These are phyloP conservation scores for Fistularia commersonii DNA, from an alignment of 2,797 vertebrate species.

Conservation along the genomic window DNA sequence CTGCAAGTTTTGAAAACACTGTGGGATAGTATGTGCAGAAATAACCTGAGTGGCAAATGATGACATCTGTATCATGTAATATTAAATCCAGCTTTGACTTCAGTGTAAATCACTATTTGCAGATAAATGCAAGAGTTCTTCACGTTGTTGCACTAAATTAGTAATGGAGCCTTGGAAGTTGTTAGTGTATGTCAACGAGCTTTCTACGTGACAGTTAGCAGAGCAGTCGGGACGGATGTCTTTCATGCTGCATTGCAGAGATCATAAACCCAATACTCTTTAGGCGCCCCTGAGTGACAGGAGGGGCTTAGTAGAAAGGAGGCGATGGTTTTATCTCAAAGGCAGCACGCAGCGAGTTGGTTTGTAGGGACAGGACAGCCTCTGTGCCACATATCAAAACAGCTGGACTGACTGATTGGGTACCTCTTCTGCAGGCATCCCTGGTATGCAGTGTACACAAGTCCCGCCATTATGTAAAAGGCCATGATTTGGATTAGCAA, in stretches of 20 bases:
- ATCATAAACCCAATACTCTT: slow-evolving; percentile 58
- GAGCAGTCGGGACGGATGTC: slow-evolving; percentile 37
- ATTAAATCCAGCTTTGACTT: no score
- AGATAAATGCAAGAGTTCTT: no score
- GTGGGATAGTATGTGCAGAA: no score
- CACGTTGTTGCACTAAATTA: neutral
- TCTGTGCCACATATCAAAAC: slow-evolving; percentile 70
- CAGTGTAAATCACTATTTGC: no score
- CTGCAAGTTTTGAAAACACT: no score
- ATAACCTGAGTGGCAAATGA: no score
- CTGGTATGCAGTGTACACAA: slow-evolving; percentile 69
- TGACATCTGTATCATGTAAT: no score
- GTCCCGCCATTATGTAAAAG: slow-evolving; percentile 58
- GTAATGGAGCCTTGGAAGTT: slow-evolving; percentile 9
- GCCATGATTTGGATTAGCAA: slow-evolving; percentile 55
- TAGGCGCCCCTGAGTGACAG: slow-evolving; percentile 22
- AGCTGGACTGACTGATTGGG: slow-evolving; percentile 72
- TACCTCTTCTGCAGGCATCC: slow-evolving; percentile 63
- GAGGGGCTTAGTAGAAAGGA: slow-evolving; percentile 15
- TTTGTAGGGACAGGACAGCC: slow-evolving; percentile 57
- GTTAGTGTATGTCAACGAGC: neutral
- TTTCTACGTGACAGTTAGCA: slow-evolving; percentile 31
- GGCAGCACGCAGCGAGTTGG: slow-evolving; percentile 46
- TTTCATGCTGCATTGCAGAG: slow-evolving; percentile 45
- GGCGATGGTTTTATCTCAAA: slow-evolving; percentile 59